phyloP scores from a whole-genome alignment of 2,888 invertebrate species.

The Micoletzkya japonica region DNA sequence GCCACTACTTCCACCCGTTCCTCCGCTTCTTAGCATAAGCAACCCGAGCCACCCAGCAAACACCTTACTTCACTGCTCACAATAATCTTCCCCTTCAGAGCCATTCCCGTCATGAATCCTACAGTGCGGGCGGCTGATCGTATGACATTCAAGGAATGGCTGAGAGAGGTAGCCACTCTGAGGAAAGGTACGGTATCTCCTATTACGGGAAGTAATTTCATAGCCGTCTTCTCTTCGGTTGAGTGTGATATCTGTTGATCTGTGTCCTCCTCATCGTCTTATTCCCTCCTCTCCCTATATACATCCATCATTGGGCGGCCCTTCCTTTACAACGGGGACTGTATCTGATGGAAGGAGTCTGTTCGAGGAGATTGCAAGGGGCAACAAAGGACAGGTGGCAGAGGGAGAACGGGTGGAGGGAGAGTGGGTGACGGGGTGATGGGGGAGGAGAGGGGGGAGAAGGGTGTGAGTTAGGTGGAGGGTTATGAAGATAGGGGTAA shows the following conservation, averaged over 20 bases:
- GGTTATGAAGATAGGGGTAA: no score
- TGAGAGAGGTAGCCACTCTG: constrained; percentile 52
- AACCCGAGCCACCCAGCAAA: no score
- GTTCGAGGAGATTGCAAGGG: constrained; percentile 4
- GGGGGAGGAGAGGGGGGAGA: neutral
- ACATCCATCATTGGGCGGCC: constrained; percentile 20
- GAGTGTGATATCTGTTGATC: neutral
- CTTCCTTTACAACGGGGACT: constrained; percentile 1
- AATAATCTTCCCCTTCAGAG: constrained; percentile 25
- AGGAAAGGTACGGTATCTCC: constrained; percentile 49
- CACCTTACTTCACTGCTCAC: neutral
- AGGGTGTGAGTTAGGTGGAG: no score
- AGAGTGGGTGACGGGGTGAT: neutral
- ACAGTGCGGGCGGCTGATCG: constrained; percentile 41
- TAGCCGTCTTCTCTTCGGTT: neutral
- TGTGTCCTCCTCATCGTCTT: neutral
- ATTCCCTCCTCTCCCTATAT: neutral
- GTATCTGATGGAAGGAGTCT: neutral
- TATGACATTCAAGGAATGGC: constrained; percentile 62
- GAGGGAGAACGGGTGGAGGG: neutral
- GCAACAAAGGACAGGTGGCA: neutral
- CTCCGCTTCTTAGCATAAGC: no score
- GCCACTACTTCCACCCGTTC: no score
- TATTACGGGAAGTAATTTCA: neutral
- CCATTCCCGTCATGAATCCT: constrained; percentile 47